Evolutionary conservation across 2,888 invertebrate species (phyloP).

Genomic region (Alloscopus bannaensis): DNA sequence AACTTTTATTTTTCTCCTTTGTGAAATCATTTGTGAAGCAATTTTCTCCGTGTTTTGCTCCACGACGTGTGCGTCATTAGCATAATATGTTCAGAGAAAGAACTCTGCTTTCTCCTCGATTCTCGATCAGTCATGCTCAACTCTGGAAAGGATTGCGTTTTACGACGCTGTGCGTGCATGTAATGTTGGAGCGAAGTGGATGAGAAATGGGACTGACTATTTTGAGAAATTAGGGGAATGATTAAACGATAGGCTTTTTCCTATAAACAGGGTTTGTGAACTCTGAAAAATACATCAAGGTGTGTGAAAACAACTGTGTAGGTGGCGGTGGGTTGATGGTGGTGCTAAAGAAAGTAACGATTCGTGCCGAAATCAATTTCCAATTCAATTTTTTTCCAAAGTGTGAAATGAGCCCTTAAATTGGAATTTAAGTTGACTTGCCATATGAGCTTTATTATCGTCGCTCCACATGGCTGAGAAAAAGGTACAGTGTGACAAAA

Average conservation of each 20-base stretch:
- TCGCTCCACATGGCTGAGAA: not conserved
- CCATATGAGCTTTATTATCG: not conserved
- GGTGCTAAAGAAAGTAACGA: constrained; percentile 1
- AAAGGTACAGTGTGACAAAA: constrained; percentile 16
- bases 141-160: not conserved
- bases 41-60: not conserved
- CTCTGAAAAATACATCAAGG: not conserved
- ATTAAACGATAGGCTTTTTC: constrained; percentile 23
- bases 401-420: constrained; percentile 49
- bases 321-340: not conserved
- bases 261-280: not conserved
- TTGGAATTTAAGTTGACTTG: constrained; percentile 25
- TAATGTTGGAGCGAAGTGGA: not conserved
- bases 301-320: not conserved
- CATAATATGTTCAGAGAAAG: too few relatives aligned
- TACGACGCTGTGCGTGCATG: not conserved
- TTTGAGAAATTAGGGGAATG: constrained; percentile 7
- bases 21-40: not conserved
- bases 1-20: not conserved
- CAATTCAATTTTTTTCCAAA: constrained; percentile 39
- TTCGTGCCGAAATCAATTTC: constrained; percentile 39
- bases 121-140: not conserved
- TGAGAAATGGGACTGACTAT: not conserved
- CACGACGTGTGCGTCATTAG: constrained; percentile 18
- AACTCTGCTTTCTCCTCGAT: too few relatives aligned